Conservation (phyloP, 1,140 invertebrate species). For the Panagrolaimus sp. region DNA sequence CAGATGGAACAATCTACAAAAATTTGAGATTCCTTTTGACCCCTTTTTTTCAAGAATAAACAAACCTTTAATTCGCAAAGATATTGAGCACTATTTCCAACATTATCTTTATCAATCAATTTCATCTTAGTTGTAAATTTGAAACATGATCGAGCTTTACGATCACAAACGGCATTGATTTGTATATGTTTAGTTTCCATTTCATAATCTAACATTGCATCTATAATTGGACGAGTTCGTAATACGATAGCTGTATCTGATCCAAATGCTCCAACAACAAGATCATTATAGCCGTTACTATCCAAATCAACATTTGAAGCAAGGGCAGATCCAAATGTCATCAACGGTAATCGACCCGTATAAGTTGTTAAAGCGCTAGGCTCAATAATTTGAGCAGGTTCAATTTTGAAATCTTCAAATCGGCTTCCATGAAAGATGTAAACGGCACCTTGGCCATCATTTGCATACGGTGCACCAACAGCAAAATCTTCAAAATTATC, state of each 20-base stretch:
- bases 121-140: conserved; percentile 2
- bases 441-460: conserved; percentile 67
- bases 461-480: conserved; percentile 83
- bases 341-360: conserved; percentile 21
- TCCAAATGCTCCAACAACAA: conserved; percentile 80
- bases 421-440: conserved; percentile 77
- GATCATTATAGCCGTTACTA: conserved; percentile 81
- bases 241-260: conserved; percentile 67
- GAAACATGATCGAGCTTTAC: neutral
- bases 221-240: conserved; percentile 44
- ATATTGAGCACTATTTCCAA: neutral
- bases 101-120: neutral
- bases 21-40: neutral
- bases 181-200: conserved; percentile 41
- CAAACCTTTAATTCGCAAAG: conserved; percentile 12
- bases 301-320: conserved; percentile 83
- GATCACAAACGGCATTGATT: conserved; percentile 32
- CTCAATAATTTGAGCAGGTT: conserved; percentile 40
- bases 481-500: conserved; percentile 77
- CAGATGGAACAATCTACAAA: conserved; percentile 8
- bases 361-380: conserved; percentile 20
- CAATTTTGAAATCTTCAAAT: conserved; percentile 26
- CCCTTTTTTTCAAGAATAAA: neutral
- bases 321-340: conserved; percentile 77
- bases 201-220: conserved; percentile 29